A percentile compares a stretch with the other conserved stretches of the same genome.
phyloP scores from a whole-genome alignment of 1,140 invertebrate genomes.

The Rhagoletis pomonella region DNA sequence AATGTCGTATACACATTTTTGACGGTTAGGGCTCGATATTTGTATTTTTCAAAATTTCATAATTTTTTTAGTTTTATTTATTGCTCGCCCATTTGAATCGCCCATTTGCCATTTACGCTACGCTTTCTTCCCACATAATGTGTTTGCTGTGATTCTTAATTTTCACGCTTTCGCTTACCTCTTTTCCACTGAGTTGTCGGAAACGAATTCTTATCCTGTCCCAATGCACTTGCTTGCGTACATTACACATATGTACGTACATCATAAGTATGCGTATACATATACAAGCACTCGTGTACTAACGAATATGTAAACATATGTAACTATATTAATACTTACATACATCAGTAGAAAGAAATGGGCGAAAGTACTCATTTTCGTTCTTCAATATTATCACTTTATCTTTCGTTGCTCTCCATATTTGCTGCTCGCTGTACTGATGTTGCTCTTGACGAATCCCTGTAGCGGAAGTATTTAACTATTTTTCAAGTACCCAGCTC shows the following conservation, averaged over 20 bases:
- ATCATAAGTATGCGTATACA: not conserved
- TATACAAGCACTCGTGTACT: too few species aligned
- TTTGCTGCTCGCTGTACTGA: not conserved
- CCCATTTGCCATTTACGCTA: not conserved
- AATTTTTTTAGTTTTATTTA: too few species aligned
- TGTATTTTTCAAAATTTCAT: too few species aligned
- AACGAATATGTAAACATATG: too few species aligned
- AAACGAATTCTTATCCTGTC: not conserved
- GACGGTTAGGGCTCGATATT: too few species aligned
- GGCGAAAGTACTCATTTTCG: too few species aligned
- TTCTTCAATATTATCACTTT: not conserved
- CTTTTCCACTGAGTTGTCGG: not conserved
- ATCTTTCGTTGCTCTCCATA: not conserved
- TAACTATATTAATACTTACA: too few species aligned
- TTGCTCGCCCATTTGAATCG: too few species aligned
- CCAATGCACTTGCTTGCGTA: too few species aligned
- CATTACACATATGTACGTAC: not conserved
- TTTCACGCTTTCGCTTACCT: not conserved
- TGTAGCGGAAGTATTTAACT: slow-evolving; percentile 6
- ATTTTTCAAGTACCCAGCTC: not conserved
- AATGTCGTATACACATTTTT: too few species aligned
- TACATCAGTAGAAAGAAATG: too few species aligned
- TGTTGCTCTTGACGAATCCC: not conserved
- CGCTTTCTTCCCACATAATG: not conserved
- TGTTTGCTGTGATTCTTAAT: not conserved